These are phyloP conservation scores for Xestia sexstrigata DNA, from an alignment of 2,888 invertebrate species.

Conservation along the genomic window DNA sequence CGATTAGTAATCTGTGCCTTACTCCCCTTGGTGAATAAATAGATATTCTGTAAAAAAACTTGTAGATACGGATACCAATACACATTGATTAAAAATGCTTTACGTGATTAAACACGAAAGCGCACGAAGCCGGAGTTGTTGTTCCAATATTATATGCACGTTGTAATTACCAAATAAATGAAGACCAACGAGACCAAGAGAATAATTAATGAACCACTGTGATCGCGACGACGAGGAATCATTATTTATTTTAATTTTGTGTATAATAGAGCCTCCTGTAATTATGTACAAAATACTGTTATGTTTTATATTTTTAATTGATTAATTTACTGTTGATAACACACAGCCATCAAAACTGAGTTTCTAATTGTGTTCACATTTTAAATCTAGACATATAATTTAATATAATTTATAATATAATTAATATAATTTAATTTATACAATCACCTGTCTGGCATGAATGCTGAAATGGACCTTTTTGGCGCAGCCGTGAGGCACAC, in stretches of 20 bases:
- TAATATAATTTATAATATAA: too few relatives aligned
- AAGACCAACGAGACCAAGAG: not conserved
- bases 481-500: too few relatives aligned
- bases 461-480: too few relatives aligned
- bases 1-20: too few relatives aligned
- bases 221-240: not conserved
- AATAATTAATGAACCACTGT: conserved; percentile 28
- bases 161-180: conserved; percentile 36
- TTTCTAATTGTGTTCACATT: not conserved
- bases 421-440: too few relatives aligned
- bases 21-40: too few relatives aligned
- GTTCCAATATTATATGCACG: conserved; percentile 22
- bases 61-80: not conserved
- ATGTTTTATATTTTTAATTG: too few relatives aligned
- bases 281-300: not conserved
- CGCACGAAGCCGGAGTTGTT: not conserved
- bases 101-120: not conserved
- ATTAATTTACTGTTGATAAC: too few relatives aligned
- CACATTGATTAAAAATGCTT: not conserved
- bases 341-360: too few relatives aligned
- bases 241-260: not conserved
- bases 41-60: too few relatives aligned
- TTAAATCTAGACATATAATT: conserved; percentile 12
- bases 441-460: too few relatives aligned
- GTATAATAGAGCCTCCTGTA: not conserved